Base-by-base conservation (phyloP, 2,797 vertebrate genomes). In the Lithobates pipiens region DNA sequence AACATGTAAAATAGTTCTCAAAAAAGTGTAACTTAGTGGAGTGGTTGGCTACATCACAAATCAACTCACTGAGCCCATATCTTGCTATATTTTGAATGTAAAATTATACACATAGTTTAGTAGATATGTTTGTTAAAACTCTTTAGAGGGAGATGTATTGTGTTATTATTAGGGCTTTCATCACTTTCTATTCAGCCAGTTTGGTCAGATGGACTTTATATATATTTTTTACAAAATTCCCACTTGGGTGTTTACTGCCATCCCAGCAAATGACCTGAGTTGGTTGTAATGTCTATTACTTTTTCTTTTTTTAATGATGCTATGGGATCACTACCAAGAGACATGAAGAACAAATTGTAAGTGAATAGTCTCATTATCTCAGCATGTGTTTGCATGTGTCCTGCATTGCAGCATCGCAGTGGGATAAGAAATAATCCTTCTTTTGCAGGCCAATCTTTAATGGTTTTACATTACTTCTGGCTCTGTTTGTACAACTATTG, bases 341-440 rank as follows among this genome's bases (percentile, higher is more conserved):
- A 71, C 42, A 27, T 50, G 16, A 71, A 61, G 25, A 67, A 77
- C 75, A 84, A 77, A 84, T 70, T 77, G 75, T 77, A 84, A 77
- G 65, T 71, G 73, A 57, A 84, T 77, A 50, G 75, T 77, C 82
- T 84, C 82, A 77, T 84, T 84, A 84, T 84, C 83, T 77, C 83
- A 63, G 76, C 68, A 84, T 77, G 76, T 81, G 76, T 65, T 70
- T 77, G 44, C 32, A 42, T 32, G 32, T 27, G 83, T 78, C 75
- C 67, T 77, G 76, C 69, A 42, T 72, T 78, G 68, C 69, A 65
- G 69, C 54, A 84, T 69, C 67, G 75, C 67, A 71, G 67, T 84
- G 75, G 67, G 83, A 72, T 54, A 46, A 44, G 34, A 63, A 78
- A 72, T 77, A 70, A 84, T 84, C 68, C 68, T 72, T 72, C n/a